These are phyloP conservation scores for Spodoptera frugiperda DNA, from an alignment of 1,140 invertebrate genomes.

Conservation along the genomic window DNA sequence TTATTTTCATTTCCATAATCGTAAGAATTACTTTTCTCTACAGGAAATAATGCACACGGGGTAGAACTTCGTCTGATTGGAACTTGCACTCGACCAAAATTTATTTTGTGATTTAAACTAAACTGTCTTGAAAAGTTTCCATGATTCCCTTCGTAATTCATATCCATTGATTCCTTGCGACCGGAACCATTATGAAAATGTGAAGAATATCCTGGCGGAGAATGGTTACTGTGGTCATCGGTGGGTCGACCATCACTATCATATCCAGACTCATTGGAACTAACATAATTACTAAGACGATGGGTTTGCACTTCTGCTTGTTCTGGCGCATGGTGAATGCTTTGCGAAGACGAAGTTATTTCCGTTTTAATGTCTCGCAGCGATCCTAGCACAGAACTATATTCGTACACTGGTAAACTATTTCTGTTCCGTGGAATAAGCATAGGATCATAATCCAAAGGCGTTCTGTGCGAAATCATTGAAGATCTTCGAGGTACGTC, in stretches of 20 bases:
- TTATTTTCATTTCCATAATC: constrained; percentile 69
- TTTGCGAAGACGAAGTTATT: constrained; percentile 80
- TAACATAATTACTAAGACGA: constrained; percentile 90
- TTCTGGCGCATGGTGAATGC: constrained; percentile 78
- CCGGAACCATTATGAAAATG: constrained; percentile 65
- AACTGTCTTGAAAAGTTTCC: constrained; percentile 78
- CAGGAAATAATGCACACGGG: constrained; percentile 79
- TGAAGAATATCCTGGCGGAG: constrained; percentile 79
- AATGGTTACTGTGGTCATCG: constrained; percentile 85
- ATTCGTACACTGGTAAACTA: constrained; percentile 84
- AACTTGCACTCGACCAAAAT: constrained; percentile 73
- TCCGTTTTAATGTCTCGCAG: constrained; percentile 78
- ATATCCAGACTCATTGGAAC: constrained; percentile 94
- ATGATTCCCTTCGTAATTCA: constrained; percentile 62
- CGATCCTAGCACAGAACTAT: constrained; percentile 74
- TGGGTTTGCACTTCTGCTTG: constrained; percentile 80
- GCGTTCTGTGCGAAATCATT: constrained; percentile 78
- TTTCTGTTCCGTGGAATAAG: constrained; percentile 80
- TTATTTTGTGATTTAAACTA: constrained; percentile 82
- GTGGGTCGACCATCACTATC: constrained; percentile 91
- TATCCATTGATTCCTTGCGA: constrained; percentile 57
- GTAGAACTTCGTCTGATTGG: constrained; percentile 81
- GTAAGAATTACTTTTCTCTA: constrained; percentile 70
- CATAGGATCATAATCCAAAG: constrained; percentile 81
- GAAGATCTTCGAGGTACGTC: constrained; percentile 75